Percentiles rank a stretch among this genome's conserved stretches.
Conservation (phyloP, 2,797 vertebrate species). For the Alectoris magna region DNA sequence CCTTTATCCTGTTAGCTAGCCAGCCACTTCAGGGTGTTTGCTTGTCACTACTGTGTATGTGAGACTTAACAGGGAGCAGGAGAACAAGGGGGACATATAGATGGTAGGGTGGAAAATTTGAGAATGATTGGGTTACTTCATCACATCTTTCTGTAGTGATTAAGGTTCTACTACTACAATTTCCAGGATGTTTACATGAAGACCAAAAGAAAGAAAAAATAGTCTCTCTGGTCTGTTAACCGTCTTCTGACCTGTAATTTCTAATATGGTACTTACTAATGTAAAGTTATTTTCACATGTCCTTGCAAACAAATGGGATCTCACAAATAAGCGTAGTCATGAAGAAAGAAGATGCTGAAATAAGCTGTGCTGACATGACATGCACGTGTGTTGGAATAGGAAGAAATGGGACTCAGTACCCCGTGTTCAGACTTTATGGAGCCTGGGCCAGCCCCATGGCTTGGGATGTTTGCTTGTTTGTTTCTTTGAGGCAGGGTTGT, state of each 20-base stretch:
- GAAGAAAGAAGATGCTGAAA: neutral
- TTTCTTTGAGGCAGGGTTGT: neutral
- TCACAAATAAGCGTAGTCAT: neutral
- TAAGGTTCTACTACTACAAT: neutral
- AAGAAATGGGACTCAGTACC: neutral
- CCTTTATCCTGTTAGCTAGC: slow-evolving; percentile 14
- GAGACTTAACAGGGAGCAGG: neutral
- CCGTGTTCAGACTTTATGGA: neutral
- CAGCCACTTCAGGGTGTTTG: neutral
- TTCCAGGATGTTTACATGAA: neutral
- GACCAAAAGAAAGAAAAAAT: neutral
- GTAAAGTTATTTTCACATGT: neutral
- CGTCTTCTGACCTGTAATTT: neutral
- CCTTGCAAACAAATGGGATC: neutral
- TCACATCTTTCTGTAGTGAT: neutral
- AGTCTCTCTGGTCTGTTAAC: neutral
- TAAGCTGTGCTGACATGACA: neutral
- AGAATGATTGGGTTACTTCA: neutral
- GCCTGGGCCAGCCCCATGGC: fast-evolving
- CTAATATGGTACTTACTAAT: neutral
- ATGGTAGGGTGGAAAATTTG: neutral
- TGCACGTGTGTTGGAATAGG: neutral
- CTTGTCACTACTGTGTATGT: neutral
- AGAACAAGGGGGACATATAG: neutral
- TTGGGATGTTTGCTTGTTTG: neutral